A percentile compares a stretch with the other conserved stretches of the same genome.
phyloP scores from a whole-genome alignment of 1,140 invertebrate species.

The Oscheius sp. region DNA sequence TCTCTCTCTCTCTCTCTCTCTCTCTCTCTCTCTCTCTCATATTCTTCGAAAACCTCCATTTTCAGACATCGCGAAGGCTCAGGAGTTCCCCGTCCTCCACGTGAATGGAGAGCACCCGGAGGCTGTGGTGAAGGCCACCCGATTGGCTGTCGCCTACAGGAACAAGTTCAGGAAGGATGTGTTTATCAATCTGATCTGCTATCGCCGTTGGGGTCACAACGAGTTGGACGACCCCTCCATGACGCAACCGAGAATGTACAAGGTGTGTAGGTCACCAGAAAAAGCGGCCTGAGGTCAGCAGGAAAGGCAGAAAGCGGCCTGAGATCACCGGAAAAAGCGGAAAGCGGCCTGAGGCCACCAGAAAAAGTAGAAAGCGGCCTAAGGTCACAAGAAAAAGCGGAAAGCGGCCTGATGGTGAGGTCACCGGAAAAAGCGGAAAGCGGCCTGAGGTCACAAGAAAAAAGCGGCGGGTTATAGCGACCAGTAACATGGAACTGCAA shows the following conservation, averaged over 20 bases:
- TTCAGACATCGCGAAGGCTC: conserved; percentile 80
- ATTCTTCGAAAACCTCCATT: no score
- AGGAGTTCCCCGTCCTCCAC: conserved; percentile 83
- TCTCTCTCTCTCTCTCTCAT: no score
- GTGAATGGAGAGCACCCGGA: conserved; percentile 89
- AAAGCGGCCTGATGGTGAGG: no score
- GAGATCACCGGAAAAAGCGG: no score
- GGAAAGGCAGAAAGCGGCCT: no score
- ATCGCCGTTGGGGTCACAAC: conserved; percentile 86
- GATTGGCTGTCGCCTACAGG: conserved; percentile 82
- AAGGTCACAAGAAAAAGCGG: no score
- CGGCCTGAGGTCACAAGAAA: background rate
- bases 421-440: no score
- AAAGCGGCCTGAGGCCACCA: no score
- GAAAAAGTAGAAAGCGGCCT: no score
- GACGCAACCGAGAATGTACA: conserved; percentile 87
- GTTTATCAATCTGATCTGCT: conserved; percentile 90
- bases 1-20: no score
- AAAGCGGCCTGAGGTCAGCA: no score
- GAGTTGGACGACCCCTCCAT: conserved; percentile 94
- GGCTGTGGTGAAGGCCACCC: conserved; percentile 77
- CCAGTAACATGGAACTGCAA: background rate
- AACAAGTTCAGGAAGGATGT: conserved; percentile 83
- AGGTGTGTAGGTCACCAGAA: background rate
- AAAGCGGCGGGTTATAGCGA: background rate